These are phyloP conservation scores for Eidolon helvum DNA, from an alignment of 2,113 vertebrate species.

Conservation along the genomic window DNA sequence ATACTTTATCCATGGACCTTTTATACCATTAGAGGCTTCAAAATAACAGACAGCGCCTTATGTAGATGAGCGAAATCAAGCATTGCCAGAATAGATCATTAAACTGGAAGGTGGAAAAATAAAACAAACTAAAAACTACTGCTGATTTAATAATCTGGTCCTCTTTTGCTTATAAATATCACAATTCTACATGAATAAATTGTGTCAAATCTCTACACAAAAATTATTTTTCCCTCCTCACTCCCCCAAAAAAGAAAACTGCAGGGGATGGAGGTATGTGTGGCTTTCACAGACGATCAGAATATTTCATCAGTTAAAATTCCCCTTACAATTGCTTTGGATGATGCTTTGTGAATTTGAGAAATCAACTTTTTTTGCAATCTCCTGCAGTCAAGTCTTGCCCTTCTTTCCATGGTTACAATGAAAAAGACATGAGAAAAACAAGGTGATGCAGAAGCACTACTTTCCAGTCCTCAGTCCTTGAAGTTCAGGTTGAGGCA, in stretches of 20 bases:
- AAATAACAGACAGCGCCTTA: not conserved
- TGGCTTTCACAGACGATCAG: not conserved
- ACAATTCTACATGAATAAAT: not conserved
- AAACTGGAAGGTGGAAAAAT: not conserved
- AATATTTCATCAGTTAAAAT: conserved; percentile 8
- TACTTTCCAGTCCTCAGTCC: not conserved
- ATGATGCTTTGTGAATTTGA: not conserved
- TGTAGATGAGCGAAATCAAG: not conserved
- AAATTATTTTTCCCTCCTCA: not conserved
- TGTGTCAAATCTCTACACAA: not conserved
- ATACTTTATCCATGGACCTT: not conserved
- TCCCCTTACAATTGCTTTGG: not conserved
- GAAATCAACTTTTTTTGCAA: not conserved
- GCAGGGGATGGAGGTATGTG: not conserved
- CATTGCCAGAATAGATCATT: not conserved
- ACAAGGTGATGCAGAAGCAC: no score
- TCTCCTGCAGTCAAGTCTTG: not conserved
- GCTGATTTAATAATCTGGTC: not conserved
- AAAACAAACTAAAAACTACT: not conserved
- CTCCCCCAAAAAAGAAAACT: not conserved
- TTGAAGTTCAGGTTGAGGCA: not conserved
- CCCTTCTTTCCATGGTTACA: not conserved
- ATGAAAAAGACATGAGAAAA: not conserved
- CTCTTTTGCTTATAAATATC: not conserved
- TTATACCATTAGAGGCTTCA: not conserved